Evolutionary conservation across 23 tunicate genomes (phyloP).

Genomic region (Botrylloides violaceus): DNA sequence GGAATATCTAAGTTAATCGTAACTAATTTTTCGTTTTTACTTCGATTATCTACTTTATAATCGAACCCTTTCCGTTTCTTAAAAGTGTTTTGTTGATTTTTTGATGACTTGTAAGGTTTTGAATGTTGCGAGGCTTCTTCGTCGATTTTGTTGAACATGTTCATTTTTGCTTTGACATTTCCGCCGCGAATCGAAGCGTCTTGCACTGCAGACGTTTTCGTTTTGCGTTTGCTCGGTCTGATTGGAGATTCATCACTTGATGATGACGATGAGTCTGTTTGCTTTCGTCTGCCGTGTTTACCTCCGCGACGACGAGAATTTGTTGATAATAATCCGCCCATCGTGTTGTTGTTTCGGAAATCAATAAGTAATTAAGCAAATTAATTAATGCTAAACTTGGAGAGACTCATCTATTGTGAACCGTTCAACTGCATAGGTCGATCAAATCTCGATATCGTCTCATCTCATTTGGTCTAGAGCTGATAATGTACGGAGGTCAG

Average conservation of each 20-base stretch:
- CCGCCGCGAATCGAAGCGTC: too few relatives aligned
- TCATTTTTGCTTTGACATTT: neutral
- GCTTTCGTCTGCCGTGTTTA: neutral
- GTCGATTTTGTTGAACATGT: neutral
- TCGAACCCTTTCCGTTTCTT: neutral
- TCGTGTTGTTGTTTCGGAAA: neutral
- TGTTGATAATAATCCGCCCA: conserved; percentile 19
- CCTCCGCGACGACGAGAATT: conserved; percentile 7
- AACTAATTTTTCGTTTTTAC: conserved; percentile 12
- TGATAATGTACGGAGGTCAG: too few relatives aligned
- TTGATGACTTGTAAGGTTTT: neutral
- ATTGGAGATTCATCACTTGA: conserved; percentile 5
- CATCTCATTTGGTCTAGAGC: too few relatives aligned
- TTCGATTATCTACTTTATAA: neutral
- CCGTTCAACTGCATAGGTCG: too few relatives aligned
- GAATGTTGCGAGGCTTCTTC: neutral
- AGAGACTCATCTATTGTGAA: too few relatives aligned
- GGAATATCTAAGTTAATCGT: conserved; percentile 23
- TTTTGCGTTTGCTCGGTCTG: neutral
- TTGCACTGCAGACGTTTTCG: too few relatives aligned
- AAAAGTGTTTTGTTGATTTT: neutral
- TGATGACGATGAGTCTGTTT: conserved; percentile 1
- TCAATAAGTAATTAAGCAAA: neutral
- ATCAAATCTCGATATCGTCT: too few relatives aligned
- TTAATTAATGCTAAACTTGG: neutral